Evolutionary conservation across 2,797 vertebrate genomes (phyloP), one percentile per base, ranked within the genome.

Genomic region (Petrocephalus schoutedeni): DNA sequence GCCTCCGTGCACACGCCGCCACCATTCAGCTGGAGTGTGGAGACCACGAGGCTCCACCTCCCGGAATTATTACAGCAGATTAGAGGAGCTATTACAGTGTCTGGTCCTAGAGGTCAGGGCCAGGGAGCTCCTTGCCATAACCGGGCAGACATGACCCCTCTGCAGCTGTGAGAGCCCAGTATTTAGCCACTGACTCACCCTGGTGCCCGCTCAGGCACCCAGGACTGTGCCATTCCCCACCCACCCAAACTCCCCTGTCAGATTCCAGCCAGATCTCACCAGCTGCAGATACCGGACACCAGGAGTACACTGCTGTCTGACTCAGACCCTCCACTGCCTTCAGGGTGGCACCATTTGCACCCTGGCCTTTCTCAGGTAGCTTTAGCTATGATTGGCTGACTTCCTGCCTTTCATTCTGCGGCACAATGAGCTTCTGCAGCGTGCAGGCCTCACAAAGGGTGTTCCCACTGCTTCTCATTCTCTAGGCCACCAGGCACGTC

Each of bases 161-260:
- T 88, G 90, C 92, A 94, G 92, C 93, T 94, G 92, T 91, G 91
- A 51, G 49, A 53, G 56, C 6, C 10, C 49, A 59, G 77, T 83
- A 53, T 83, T 7, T 88, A 89, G 32, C 64, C 57, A 57, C 61
- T 84, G 88, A 87, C 45, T 85, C 90, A 91, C 2, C 4, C 71
- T 89, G 14, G 88, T 54, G 86, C 88, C 86, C 32, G 84, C 67
- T 87, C 49, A 58, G 58, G 85, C 91, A 87, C 90, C 87, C 77
- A 86, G 4, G 41, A 85, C 87, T 54, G 56, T 87, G 74, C 74
- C 58, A 86, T 61, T 45, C 49, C 83, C 61, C 51, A 54, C 28
- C 77, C 41, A 49, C 87, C 28, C 9, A 80, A 80, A 80, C 56
- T 59, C 87, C 21, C 45, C 6, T 8, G 32, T n/a, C 87, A 88